A percentile compares a stretch with the other conserved stretches of the same genome.
phyloP scores from a whole-genome alignment of 2,113 vertebrate species.

The Leptosomus discolor region DNA sequence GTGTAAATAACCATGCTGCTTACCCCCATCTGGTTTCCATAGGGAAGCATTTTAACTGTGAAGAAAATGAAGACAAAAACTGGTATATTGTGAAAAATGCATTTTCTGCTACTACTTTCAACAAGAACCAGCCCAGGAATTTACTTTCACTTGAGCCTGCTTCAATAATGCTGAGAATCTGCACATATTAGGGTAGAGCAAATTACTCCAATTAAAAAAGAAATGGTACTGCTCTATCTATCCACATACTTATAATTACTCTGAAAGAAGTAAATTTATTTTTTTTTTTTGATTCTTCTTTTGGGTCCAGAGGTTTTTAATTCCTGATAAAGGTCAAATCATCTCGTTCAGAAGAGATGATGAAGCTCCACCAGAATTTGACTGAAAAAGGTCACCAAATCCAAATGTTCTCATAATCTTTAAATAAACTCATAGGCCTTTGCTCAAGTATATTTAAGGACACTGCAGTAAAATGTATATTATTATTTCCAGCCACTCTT shows the following conservation, averaged over 20 bases:
- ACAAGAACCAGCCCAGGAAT: background rate
- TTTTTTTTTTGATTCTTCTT: background rate
- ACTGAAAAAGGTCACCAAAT: slow-evolving; percentile 37
- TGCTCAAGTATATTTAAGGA: slow-evolving; percentile 9
- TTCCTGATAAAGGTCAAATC: slow-evolving; percentile 28
- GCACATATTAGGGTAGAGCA: background rate
- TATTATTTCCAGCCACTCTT: background rate
- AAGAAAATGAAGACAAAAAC: background rate
- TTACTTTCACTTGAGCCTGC: background rate
- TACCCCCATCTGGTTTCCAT: background rate
- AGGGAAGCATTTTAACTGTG: background rate
- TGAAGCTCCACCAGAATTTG: background rate
- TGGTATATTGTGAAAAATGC: background rate
- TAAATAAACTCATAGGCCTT: background rate
- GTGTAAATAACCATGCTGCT: background rate
- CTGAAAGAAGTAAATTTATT: background rate
- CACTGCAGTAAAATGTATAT: background rate
- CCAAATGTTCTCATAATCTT: background rate
- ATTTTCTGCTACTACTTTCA: background rate
- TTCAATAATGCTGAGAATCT: background rate
- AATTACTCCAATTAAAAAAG: background rate
- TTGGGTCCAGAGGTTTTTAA: background rate
- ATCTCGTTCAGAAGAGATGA: background rate
- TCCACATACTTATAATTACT: background rate
- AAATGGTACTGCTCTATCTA: background rate